Evolutionary conservation across 2,113 vertebrate genomes (phyloP).

Genomic region (Cyphomyrus discorhynchus): DNA sequence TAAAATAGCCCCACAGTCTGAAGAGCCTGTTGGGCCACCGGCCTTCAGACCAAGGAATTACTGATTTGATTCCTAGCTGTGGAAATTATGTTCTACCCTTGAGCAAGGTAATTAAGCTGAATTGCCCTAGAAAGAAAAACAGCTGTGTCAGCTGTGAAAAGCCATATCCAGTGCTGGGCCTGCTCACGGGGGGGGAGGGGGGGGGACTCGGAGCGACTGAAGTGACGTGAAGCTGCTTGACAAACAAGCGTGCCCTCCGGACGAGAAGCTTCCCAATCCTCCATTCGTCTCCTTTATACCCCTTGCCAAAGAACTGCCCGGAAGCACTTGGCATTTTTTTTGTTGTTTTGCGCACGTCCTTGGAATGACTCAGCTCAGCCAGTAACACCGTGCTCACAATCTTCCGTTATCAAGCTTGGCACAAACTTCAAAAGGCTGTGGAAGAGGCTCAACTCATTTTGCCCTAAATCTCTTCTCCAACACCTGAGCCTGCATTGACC

Average conservation of each 20-base stretch:
- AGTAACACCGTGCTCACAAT: background rate
- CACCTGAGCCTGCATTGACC: background rate
- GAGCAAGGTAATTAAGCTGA: conserved; percentile 12
- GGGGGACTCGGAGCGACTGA: background rate
- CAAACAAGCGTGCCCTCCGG: background rate
- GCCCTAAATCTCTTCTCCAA: background rate
- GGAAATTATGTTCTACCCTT: conserved; percentile 7
- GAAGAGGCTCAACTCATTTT: background rate
- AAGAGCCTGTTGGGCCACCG: background rate
- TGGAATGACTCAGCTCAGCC: conserved; percentile 3
- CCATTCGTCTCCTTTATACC: background rate
- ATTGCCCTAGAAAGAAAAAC: background rate
- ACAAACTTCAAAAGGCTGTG: background rate
- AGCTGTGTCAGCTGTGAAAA: background rate
- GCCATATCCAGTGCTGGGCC: background rate
- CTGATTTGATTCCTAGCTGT: background rate
- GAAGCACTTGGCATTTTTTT: background rate
- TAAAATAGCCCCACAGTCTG: background rate
- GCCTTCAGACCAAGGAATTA: background rate
- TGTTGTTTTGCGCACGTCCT: background rate
- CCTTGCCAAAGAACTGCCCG: background rate
- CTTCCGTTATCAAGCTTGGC: background rate
- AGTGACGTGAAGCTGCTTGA: conserved; percentile 4
- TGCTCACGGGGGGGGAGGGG: background rate
- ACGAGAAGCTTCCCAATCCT: background rate